Evolutionary conservation across 2,888 invertebrate species (phyloP), one percentile per base, ranked within the genome.

Genomic region (Stenodema calcarata): DNA sequence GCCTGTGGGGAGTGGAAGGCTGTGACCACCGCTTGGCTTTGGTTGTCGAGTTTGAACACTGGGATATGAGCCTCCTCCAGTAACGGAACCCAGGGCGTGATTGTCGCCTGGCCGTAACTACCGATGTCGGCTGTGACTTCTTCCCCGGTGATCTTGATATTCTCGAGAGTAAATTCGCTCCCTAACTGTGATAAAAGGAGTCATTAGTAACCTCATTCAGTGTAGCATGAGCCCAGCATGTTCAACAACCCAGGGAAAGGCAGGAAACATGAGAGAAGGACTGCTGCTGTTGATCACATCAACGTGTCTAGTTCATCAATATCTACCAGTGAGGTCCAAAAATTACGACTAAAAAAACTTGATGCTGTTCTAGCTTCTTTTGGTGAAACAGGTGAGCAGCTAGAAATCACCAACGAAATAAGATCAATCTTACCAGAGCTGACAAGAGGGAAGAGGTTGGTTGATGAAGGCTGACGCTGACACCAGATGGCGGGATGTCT

Each of bases 31-130:
- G 86, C 88, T 70, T 69, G 54, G 28, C 27, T 23, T 3, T 86
- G 78, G n/a, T 87, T 83, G 4, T 62, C 30, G 14, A 88, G 44
- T 41, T 79, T 42, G 18, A 87, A 50, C 28, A 42, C 70, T 1
- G 27, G 44, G 30, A 88, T 79, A 47, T 84, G 87, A 50, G 82
- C 86, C 1, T 88, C 87, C 81, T 88, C 88, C 3, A 87, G 18
- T 7, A 76, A 14, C 30, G 88, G 88, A 9, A 69, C 73, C 87
- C 87, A 88, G 0, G 84, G 30, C 16, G n/a, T 28, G 16, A 88
- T 62, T 0, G 42, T 83, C n/a, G 80, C 87, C 16, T 23, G 70
- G 14, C 84, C 84, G 18, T 28, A 44, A 18, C 18, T 12, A 44
- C 73, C 80, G 9, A 80, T 28, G 4, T 80, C 80, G 4, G 54